Conservation (phyloP, 2,113 vertebrate species). For the Entelurus aequoreus region DNA sequence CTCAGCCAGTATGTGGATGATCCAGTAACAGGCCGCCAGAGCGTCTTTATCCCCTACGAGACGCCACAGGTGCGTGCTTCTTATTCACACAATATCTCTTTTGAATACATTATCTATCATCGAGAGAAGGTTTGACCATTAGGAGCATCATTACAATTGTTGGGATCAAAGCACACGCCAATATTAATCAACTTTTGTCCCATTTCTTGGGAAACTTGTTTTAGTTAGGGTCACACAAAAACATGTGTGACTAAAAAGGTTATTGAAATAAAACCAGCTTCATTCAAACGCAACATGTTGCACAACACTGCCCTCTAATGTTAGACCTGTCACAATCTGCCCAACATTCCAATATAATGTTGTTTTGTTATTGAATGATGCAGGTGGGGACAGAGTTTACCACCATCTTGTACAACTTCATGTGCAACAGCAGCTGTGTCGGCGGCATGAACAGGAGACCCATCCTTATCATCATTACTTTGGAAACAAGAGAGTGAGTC, state of each 20-base stretch:
- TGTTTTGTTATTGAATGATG: constrained; percentile 24
- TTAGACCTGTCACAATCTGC: not conserved
- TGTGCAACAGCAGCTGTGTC: constrained; percentile 99
- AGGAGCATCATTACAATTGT: not conserved
- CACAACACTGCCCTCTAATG: constrained; percentile 45
- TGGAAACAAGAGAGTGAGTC: constrained; percentile 93
- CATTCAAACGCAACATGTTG: not conserved
- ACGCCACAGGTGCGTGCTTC: constrained; percentile 83
- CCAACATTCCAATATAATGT: not conserved
- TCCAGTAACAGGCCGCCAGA: constrained; percentile 89
- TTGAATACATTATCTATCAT: no score
- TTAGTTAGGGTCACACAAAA: not conserved
- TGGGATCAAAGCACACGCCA: not conserved
- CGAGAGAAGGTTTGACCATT: not conserved
- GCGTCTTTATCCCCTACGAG: constrained; percentile 90
- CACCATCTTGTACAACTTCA: constrained; percentile 98
- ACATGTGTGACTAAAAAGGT: constrained; percentile 17
- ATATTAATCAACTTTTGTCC: not conserved
- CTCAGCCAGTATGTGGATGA: constrained; percentile 93
- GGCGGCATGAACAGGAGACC: constrained; percentile 98
- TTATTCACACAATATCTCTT: not conserved
- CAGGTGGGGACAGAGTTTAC: constrained; percentile 98
- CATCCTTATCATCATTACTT: constrained; percentile 96
- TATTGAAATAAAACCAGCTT: constrained; percentile 6
- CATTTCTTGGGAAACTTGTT: not conserved